Conservation (phyloP, 2,113 vertebrate species). For the Nothoprocta perdicaria region DNA sequence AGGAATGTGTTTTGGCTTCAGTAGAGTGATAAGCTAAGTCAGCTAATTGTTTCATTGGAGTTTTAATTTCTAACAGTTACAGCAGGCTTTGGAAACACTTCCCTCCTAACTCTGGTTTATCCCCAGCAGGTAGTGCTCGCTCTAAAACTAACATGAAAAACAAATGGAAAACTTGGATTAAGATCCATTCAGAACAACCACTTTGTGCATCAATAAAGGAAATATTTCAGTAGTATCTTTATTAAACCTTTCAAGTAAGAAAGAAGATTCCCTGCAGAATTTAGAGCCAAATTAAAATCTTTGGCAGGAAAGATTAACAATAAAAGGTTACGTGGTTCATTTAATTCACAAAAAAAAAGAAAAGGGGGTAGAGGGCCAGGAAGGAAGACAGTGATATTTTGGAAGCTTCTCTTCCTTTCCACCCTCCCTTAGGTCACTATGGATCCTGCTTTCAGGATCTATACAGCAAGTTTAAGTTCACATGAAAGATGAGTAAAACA, state of each 20-base stretch:
- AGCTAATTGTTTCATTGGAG: neutral
- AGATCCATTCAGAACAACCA: neutral
- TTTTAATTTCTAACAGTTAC: neutral
- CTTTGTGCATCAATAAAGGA: neutral
- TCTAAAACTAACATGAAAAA: neutral
- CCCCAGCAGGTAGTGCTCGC: neutral
- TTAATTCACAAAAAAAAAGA: too few relatives aligned
- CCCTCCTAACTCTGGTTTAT: neutral
- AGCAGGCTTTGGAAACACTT: neutral
- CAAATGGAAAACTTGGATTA: neutral
- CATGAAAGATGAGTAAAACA: neutral
- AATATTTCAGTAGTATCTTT: neutral
- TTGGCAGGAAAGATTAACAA: neutral
- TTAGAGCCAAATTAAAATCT: neutral
- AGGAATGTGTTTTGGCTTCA: neutral
- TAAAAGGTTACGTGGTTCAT: neutral
- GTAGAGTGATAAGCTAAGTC: neutral
- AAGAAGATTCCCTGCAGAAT: neutral
- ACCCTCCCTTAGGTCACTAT: too few relatives aligned
- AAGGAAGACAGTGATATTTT: neutral
- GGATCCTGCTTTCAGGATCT: neutral
- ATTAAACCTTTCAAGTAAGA: neutral
- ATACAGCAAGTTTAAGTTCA: neutral
- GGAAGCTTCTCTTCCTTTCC: neutral
- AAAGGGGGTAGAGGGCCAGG: too few relatives aligned